These are phyloP conservation scores for Peromyscus nudipes DNA, from an alignment of 2,797 vertebrate species.

Conservation along the genomic window DNA sequence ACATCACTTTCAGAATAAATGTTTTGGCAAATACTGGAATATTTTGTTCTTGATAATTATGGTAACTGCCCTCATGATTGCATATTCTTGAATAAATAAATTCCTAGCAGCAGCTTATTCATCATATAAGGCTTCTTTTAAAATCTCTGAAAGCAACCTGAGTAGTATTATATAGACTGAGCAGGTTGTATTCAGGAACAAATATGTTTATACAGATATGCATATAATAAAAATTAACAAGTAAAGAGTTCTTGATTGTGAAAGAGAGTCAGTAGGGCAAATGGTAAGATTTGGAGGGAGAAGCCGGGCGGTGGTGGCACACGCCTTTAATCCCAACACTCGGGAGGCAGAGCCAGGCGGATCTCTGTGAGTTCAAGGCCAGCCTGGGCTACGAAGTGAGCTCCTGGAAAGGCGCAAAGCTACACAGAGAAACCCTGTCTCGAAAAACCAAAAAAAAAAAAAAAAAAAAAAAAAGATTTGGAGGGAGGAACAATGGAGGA, in stretches of 20 bases:
- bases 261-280: background rate
- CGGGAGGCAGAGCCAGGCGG: no score
- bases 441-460: no score
- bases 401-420: no score
- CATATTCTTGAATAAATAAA: background rate
- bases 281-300: no score
- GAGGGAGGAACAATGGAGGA: background rate
- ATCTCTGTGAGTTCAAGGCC: no score
- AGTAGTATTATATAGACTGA: background rate
- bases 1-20: conserved; percentile 1
- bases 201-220: background rate
- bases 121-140: background rate
- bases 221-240: background rate
- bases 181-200: background rate
- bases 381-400: no score
- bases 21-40: background rate
- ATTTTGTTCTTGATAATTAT: background rate
- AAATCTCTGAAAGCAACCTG: background rate
- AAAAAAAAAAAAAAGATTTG: no score
- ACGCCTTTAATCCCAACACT: no score
- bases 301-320: no score
- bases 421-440: no score
- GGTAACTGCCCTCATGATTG: background rate
- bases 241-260: background rate
- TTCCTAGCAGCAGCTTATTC: background rate